Evolutionary conservation across 2,888 invertebrate genomes (phyloP).

Genomic region (Philonicus albiceps): DNA sequence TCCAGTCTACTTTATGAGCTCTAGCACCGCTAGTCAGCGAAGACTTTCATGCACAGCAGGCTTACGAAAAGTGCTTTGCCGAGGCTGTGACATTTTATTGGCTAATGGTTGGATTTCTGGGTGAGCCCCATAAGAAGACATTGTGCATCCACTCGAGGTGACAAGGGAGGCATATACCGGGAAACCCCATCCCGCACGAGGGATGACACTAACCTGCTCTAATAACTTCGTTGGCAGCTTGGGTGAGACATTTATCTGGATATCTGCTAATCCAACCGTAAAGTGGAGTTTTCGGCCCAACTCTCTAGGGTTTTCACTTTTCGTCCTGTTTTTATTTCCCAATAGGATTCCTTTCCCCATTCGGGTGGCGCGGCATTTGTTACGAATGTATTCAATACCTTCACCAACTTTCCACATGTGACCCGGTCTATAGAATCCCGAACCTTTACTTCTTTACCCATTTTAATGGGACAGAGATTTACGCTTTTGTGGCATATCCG

Average conservation of each 20-base stretch:
- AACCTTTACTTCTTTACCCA: neutral
- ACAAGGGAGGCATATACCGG: neutral
- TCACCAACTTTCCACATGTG: neutral
- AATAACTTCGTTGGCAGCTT: constrained; percentile 46
- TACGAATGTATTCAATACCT: neutral
- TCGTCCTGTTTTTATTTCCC: constrained; percentile 7
- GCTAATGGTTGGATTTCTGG: neutral
- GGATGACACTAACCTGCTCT: constrained; percentile 44
- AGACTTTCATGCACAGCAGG: neutral
- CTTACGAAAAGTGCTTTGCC: neutral
- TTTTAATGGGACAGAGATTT: constrained; percentile 29
- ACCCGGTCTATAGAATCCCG: neutral
- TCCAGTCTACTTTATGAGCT: neutral
- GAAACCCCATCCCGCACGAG: neutral
- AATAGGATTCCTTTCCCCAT: neutral
- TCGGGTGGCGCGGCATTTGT: neutral
- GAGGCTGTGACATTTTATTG: constrained; percentile 28
- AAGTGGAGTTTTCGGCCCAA: constrained; percentile 44
- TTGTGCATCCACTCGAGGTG: neutral
- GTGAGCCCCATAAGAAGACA: neutral
- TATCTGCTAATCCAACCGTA: constrained; percentile 47
- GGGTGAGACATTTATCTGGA: constrained; percentile 47
- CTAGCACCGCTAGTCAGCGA: neutral
- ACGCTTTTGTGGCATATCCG: constrained; percentile 9
- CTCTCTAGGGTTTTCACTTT: constrained; percentile 30